A percentile compares a stretch with the other conserved stretches of the same genome.
Evolutionary conservation across 2,113 vertebrate genomes (phyloP).

Genomic region (Vireo altiloquus): DNA sequence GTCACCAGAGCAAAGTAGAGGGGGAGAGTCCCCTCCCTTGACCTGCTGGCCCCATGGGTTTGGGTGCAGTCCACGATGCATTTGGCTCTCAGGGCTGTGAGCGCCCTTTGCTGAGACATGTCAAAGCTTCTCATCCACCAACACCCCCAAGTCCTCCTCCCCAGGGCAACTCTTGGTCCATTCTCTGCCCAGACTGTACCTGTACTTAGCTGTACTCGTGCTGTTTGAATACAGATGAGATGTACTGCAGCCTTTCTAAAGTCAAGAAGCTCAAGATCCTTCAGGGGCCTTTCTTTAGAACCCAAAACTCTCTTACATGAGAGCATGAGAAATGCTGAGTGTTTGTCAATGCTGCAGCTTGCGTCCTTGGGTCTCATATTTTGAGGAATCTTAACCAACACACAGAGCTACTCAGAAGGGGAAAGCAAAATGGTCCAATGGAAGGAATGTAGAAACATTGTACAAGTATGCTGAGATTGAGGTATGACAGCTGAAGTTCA

Average conservation of each 20-base stretch:
- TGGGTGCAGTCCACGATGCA: neutral
- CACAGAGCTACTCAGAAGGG: neutral
- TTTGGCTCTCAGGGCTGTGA: neutral
- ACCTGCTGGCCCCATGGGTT: neutral
- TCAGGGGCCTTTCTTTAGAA: neutral
- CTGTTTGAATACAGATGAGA: neutral
- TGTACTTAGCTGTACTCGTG: neutral
- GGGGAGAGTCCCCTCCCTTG: too few relatives aligned
- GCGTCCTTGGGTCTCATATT: accelerated
- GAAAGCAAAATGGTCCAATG: neutral
- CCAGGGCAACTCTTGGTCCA: accelerated
- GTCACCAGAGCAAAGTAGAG: too few relatives aligned
- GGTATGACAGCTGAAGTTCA: neutral
- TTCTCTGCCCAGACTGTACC: neutral
- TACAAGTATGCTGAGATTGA: neutral
- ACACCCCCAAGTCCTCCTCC: neutral
- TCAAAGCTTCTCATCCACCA: neutral
- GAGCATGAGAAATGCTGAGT: neutral
- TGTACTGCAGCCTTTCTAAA: neutral
- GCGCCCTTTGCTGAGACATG: neutral
- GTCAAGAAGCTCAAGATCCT: neutral
- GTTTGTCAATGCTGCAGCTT: neutral
- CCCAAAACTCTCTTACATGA: accelerated
- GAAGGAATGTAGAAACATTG: neutral
- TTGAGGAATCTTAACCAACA: neutral